A percentile compares a stretch with the other conserved stretches of the same genome.
Conservation (phyloP, 2,888 invertebrate genomes). For the Mellilla xanthometata region DNA sequence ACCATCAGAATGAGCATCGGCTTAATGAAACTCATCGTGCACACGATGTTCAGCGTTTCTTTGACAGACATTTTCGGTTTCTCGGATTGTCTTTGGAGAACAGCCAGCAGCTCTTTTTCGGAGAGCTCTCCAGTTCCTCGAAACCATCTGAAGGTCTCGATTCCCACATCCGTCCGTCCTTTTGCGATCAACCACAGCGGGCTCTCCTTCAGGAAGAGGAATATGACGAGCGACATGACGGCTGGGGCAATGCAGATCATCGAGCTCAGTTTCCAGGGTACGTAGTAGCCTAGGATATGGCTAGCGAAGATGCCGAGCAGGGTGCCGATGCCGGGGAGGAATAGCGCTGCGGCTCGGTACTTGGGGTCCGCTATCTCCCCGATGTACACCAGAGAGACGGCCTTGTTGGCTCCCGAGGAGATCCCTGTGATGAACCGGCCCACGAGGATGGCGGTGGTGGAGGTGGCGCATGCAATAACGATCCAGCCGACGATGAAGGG, state of each 20-base stretch:
- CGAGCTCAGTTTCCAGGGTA: constrained; percentile 13
- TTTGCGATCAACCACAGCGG: constrained; percentile 45
- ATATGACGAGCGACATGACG: not conserved
- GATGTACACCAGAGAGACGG: constrained; percentile 35
- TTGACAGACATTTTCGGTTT: not conserved
- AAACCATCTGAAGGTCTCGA: constrained; percentile 38
- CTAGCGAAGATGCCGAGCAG: constrained; percentile 4
- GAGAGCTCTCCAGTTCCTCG: constrained; percentile 35
- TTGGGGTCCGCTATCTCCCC: constrained; percentile 36
- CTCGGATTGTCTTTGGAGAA: constrained; percentile 9
- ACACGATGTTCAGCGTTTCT: constrained; percentile 3
- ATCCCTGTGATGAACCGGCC: constrained; percentile 39
- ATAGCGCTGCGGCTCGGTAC: constrained; percentile 6
- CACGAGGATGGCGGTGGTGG: constrained; percentile 29
- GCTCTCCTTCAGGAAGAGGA: constrained; percentile 38
- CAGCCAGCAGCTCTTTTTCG: constrained; percentile 34
- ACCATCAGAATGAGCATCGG: constrained; percentile 1
- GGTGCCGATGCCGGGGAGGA: constrained; percentile 1
- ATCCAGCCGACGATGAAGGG: constrained; percentile 38
- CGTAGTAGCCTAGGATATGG: constrained; percentile 14
- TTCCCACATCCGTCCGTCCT: constrained; percentile 38
- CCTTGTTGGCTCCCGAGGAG: constrained; percentile 34
- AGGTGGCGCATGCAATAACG: constrained; percentile 30
- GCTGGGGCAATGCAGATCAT: constrained; percentile 7
- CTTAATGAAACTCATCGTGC: constrained; percentile 9